Base-by-base conservation (phyloP, 2,888 invertebrate species). In the Digitonthophagus gazella region DNA sequence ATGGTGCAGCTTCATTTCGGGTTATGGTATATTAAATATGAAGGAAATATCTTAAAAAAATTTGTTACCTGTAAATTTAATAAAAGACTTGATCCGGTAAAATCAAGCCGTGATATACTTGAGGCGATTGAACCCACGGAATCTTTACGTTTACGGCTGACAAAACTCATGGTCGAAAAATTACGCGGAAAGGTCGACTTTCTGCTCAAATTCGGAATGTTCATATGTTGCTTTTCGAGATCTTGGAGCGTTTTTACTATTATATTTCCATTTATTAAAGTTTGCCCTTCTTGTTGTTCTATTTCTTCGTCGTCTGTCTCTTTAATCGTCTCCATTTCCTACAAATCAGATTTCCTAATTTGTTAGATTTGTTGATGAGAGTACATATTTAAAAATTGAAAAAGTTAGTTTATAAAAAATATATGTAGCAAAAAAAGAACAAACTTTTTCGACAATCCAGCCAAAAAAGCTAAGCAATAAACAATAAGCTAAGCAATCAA, bases 21-120 rank as follows among this genome's bases (percentile, higher is more conserved):
- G n/a, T n/a, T n/a, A n/a, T n/a, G n/a, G n/a, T n/a, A 44, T 44
- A 44, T 44, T 44, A n/a, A 58, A 14, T 8, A 5, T 58, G 11
- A 11, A 14, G 58, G 58, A 14, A 8, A 11, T n/a, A n/a, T n/a
- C 14, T 57, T 2, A 63, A 19, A 57, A 15, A 15, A 16, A 3
- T n/a, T 2, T n/a, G 5, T 19, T 80, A 89, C 89, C 75, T 81
- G 80, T 72, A 91, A 84, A 80, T 90, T 90, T 69, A 91, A 84
- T 77, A 90, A 90, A 70, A 91, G 82, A 78, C 89, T 90, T 75
- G 91, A 91, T 72, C 91, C 91, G 44, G 89, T 90, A 80, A 91
- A 91, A 81, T 91, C 91, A 86, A 91, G 87, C 74, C 89, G 87
- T 0, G 91, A 91, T 73, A 90, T 87, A 78, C 89, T 90, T 15